Conservation (phyloP, 2,888 invertebrate species). For the Steinernema carpocapsae region DNA sequence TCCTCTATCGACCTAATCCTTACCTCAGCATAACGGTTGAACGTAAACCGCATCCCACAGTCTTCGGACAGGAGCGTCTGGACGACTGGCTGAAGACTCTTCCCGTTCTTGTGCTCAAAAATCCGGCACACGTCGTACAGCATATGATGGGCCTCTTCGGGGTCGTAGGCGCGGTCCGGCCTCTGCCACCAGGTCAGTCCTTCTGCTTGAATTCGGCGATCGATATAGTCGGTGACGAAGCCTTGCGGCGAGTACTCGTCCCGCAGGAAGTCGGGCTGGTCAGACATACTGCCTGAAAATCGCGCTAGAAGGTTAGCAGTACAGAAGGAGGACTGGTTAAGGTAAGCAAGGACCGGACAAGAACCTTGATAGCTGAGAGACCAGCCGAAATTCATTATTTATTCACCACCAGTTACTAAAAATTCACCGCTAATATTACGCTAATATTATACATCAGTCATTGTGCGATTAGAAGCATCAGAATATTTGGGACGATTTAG, state of each 20-base stretch:
- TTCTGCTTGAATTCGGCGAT: not conserved
- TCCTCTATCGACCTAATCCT: not conserved
- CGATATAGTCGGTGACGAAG: slow-evolving; percentile 22
- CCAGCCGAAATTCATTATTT: slow-evolving; percentile 16
- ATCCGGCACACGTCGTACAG: slow-evolving; percentile 33
- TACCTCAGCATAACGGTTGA: slow-evolving; percentile 48
- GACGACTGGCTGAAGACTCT: slow-evolving; percentile 39
- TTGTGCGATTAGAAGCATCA: not conserved
- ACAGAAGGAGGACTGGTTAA: not conserved
- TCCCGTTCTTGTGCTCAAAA: slow-evolving; percentile 44
- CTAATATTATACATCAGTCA: slow-evolving; percentile 12
- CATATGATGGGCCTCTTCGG: not conserved
- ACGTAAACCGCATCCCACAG: slow-evolving; percentile 38
- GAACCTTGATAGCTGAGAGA: not conserved
- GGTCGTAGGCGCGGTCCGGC: slow-evolving; percentile 15
- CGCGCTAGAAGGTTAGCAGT: not conserved
- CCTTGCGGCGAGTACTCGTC: slow-evolving; percentile 19
- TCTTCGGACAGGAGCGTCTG: slow-evolving; percentile 42
- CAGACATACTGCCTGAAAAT: slow-evolving; percentile 8
- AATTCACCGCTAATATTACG: slow-evolving; percentile 14
- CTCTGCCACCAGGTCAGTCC: slow-evolving; percentile 15
- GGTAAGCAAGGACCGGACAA: not conserved
- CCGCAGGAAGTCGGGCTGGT: not conserved
- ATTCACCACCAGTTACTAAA: slow-evolving; percentile 22
- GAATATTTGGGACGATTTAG: slow-evolving; percentile 35